Conservation (phyloP, 2,888 invertebrate genomes). For the Bellardia pandia region DNA sequence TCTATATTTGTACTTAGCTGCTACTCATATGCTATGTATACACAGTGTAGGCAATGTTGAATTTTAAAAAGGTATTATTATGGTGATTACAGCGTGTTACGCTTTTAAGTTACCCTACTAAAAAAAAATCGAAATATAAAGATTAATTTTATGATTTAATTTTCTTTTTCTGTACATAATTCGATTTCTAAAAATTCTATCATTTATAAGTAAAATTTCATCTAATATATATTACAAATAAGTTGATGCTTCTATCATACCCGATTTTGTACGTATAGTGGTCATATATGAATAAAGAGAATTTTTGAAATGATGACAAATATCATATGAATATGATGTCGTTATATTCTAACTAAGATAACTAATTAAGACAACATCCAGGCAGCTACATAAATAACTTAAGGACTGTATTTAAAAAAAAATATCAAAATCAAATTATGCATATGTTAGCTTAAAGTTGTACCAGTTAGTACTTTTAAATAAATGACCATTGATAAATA, state of each 20-base stretch:
- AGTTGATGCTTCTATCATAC: not conserved
- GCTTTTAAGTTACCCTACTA: not conserved
- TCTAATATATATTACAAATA: not conserved
- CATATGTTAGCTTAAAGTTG: slow-evolving; percentile 32
- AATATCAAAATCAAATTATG: slow-evolving; percentile 60
- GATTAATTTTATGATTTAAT: not conserved
- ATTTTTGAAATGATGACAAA: slow-evolving; percentile 57
- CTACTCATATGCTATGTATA: slow-evolving; percentile 51
- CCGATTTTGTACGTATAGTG: not conserved
- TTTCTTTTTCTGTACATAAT: too few species aligned
- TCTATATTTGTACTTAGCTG: slow-evolving; percentile 51
- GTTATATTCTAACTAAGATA: slow-evolving; percentile 44
- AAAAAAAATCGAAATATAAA: too few species aligned
- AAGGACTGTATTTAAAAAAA: slow-evolving; percentile 38
- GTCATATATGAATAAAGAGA: slow-evolving; percentile 14
- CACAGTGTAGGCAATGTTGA: slow-evolving; percentile 56
- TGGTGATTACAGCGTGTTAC: not conserved
- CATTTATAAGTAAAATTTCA: not conserved
- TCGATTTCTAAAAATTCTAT: too few species aligned
- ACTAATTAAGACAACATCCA: slow-evolving; percentile 60
- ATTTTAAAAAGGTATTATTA: slow-evolving; percentile 50
- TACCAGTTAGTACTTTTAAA: slow-evolving; percentile 14
- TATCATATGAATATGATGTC: slow-evolving; percentile 27
- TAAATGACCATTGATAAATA: slow-evolving; percentile 9
- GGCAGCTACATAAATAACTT: slow-evolving; percentile 46